phyloP scores from a whole-genome alignment of 2,888 invertebrate species.

The Dryocosmus kuriphilus region DNA sequence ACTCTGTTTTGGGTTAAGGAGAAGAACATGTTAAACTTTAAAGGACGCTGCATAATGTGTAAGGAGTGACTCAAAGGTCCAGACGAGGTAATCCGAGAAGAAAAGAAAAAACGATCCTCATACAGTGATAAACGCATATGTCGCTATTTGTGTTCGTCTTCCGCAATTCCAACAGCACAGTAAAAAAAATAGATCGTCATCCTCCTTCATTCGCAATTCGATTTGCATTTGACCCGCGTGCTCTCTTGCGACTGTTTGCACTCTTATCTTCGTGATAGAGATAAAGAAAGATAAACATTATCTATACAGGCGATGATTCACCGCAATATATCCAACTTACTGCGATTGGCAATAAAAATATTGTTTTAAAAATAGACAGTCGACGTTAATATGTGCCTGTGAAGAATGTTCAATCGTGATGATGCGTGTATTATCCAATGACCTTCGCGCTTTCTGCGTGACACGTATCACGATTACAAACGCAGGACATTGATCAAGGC shows the following conservation, averaged over 20 bases:
- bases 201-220: not conserved
- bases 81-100: slow-evolving; percentile 42
- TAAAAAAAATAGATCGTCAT: not conserved
- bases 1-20: not conserved
- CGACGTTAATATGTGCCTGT: slow-evolving; percentile 5
- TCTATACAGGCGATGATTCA: slow-evolving; percentile 14
- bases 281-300: slow-evolving; percentile 42
- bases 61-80: slow-evolving; percentile 21
- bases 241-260: slow-evolving; percentile 28
- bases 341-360: slow-evolving; percentile 7
- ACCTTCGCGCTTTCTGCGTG: slow-evolving; percentile 23
- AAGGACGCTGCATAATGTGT: not conserved
- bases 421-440: slow-evolving; percentile 5
- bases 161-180: no score
- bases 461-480: slow-evolving; percentile 20
- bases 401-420: slow-evolving; percentile 15
- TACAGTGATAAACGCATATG: not conserved
- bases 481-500: slow-evolving; percentile 36
- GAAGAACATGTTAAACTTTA: not conserved
- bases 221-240: slow-evolving; percentile 26
- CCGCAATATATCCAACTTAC: slow-evolving; percentile 22
- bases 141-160: no score
- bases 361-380: not conserved
- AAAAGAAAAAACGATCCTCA: not conserved
- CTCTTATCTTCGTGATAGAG: slow-evolving; percentile 38